Conservation (phyloP, 2,888 invertebrate species). For the Harpalus rufipes region DNA sequence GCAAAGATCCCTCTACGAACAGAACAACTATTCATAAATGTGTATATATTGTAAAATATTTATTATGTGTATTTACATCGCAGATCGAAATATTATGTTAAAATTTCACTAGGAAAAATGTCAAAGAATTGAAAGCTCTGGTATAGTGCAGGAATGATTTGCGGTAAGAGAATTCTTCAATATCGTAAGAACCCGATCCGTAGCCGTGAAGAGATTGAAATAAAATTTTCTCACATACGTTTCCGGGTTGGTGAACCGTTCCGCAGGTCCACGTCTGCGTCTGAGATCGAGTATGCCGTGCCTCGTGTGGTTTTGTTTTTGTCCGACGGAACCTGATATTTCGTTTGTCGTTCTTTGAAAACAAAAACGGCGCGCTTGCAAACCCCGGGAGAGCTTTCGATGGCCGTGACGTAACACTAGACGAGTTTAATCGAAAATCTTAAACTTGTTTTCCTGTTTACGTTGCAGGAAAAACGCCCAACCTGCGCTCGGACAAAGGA, state of each 20-base stretch:
- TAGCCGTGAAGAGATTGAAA: constrained; percentile 26
- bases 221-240: constrained; percentile 51
- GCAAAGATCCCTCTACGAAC: too few species aligned
- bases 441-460: constrained; percentile 58
- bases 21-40: too few species aligned
- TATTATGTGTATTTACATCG: too few species aligned
- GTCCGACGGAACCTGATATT: constrained; percentile 52
- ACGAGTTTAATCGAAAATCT: constrained; percentile 57
- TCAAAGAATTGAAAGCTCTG: too few species aligned
- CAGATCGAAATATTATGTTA: too few species aligned
- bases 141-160: not conserved
- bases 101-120: too few species aligned
- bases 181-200: constrained; percentile 15
- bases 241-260: constrained; percentile 18
- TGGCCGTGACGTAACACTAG: constrained; percentile 53
- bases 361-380: constrained; percentile 50
- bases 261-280: not conserved
- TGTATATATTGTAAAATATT: too few species aligned
- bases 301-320: constrained; percentile 51
- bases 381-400: constrained; percentile 47
- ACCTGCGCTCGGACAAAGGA: constrained; percentile 45
- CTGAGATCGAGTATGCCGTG: constrained; percentile 29
- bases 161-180: constrained; percentile 1
- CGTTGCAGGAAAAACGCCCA: constrained; percentile 44
- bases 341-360: constrained; percentile 58